These are phyloP conservation scores for Arenicola marina DNA, from an alignment of 2,888 invertebrate species.

Conservation along the genomic window DNA sequence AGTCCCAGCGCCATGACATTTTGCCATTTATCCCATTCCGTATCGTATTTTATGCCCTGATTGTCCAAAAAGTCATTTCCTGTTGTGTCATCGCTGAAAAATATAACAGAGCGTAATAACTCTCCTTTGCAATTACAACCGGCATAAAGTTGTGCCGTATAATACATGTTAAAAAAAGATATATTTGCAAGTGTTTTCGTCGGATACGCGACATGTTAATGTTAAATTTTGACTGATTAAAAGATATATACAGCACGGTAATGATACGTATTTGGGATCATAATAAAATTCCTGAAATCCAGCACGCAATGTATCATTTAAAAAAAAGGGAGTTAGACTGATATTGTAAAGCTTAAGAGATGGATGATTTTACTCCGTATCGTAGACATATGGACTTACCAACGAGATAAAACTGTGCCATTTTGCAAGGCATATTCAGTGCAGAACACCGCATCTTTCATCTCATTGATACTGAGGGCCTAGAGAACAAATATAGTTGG, in stretches of 20 bases:
- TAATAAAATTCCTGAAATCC: no score
- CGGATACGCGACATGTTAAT: no score
- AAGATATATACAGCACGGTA: no score
- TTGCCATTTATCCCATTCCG: conserved; percentile 66
- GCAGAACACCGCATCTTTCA: conserved; percentile 19
- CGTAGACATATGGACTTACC: neutral
- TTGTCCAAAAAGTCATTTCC: conserved; percentile 45
- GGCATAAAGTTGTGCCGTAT: no score
- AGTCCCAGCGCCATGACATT: neutral
- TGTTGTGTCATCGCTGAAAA: neutral
- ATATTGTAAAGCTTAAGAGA: neutral
- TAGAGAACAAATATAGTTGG: conserved; percentile 1
- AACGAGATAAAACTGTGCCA: neutral
- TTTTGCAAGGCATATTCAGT: neutral
- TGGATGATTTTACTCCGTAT: neutral
- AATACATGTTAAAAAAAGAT: no score
- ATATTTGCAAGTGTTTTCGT: no score
- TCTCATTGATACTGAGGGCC: conserved; percentile 23
- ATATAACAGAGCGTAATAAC: no score
- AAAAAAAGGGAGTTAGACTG: neutral
- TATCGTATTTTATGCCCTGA: conserved; percentile 46
- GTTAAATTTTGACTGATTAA: no score
- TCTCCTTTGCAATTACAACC: no score
- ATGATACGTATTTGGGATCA: no score
- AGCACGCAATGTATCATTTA: neutral